Evolutionary conservation across 2,797 vertebrate species (phyloP).

Genomic region (Loris lydekkerianus): DNA sequence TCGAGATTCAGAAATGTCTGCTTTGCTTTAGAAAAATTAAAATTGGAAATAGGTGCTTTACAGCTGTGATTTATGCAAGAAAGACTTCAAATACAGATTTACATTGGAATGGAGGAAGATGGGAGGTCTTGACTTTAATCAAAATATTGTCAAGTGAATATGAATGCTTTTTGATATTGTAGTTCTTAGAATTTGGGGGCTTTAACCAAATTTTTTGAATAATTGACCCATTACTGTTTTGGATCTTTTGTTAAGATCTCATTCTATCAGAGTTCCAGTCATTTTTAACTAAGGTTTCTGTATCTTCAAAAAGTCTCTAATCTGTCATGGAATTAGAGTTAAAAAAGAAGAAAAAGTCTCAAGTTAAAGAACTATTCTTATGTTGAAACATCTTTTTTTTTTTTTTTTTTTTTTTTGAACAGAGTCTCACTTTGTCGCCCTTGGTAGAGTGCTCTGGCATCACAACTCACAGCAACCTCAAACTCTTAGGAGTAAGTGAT

Average conservation of each 20-base stretch:
- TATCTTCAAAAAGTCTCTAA: neutral
- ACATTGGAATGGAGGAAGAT: neutral
- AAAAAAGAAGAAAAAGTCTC: neutral
- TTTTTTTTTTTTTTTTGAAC: no score
- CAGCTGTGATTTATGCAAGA: neutral
- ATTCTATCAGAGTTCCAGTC: neutral
- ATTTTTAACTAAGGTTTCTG: conserved; percentile 37
- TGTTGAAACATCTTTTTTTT: no score
- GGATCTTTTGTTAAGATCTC: neutral
- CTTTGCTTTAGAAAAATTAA: conserved; percentile 32
- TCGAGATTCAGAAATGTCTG: neutral
- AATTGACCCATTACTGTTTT: neutral
- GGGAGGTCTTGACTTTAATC: neutral
- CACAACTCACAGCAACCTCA: no score
- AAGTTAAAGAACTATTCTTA: neutral
- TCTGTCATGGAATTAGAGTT: no score
- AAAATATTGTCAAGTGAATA: neutral
- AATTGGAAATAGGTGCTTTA: neutral
- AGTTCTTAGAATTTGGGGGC: neutral
- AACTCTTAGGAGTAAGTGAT: no score
- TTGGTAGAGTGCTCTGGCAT: no score
- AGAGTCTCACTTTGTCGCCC: no score
- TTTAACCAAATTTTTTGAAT: conserved; percentile 17
- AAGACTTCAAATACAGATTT: conserved; percentile 10
- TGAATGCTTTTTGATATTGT: neutral